Evolutionary conservation across 2,113 vertebrate species (phyloP).

Genomic region (Oceanites oceanicus): DNA sequence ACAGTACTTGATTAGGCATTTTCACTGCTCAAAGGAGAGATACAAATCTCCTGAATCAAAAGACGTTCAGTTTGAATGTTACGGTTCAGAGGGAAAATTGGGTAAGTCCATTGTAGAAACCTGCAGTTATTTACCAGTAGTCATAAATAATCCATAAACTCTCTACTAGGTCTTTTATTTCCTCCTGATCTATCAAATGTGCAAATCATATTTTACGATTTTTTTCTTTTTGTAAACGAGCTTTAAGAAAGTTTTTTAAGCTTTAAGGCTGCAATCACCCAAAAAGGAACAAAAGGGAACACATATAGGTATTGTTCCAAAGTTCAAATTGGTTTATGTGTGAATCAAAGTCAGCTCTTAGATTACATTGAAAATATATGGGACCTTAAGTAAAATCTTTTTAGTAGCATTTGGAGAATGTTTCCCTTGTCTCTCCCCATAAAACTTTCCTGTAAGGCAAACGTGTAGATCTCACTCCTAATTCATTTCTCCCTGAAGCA

Average conservation of each 20-base stretch:
- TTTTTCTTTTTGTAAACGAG: background rate
- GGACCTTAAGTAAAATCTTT: conserved; percentile 17
- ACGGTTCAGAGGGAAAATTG: background rate
- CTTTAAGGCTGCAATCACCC: background rate
- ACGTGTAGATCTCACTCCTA: conserved; percentile 34
- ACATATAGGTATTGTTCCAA: background rate
- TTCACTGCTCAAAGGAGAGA: background rate
- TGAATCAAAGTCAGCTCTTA: background rate
- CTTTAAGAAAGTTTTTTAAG: background rate
- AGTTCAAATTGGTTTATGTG: background rate
- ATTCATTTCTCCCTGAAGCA: conserved; percentile 35
- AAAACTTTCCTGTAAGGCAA: conserved; percentile 1
- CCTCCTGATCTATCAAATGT: background rate
- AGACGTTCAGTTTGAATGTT: background rate
- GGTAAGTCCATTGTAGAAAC: background rate
- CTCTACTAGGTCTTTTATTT: background rate
- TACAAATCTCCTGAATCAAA: background rate
- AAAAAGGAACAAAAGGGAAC: background rate
- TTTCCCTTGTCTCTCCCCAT: background rate
- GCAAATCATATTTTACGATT: background rate
- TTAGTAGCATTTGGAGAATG: conserved; percentile 10
- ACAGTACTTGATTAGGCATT: background rate
- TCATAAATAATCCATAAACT: background rate
- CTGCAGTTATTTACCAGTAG: background rate
- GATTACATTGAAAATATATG: background rate